Evolutionary conservation across 2,797 vertebrate species (phyloP).

Genomic region (Pangasius djambal): DNA sequence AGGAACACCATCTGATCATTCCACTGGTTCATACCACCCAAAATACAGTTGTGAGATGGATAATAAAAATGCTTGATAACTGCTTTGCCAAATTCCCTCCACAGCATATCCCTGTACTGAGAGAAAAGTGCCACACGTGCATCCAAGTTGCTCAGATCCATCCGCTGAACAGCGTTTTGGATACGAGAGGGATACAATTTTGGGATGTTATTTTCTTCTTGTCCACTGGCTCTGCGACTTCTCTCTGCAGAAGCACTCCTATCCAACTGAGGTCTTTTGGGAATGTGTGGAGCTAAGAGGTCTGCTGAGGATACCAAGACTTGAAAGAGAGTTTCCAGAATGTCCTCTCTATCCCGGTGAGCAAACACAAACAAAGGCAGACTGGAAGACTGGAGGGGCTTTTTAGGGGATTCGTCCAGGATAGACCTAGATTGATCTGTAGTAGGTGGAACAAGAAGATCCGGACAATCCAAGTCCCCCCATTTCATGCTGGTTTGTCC

Average conservation of each 20-base stretch:
- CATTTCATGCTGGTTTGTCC: slow-evolving; percentile 21
- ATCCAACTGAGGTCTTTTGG: slow-evolving; percentile 43
- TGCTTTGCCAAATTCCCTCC: slow-evolving; percentile 63
- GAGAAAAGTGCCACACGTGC: slow-evolving; percentile 61
- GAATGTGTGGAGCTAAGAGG: slow-evolving; percentile 59
- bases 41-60: slow-evolving; percentile 33
- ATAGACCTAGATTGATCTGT: background rate
- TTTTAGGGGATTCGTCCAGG: background rate
- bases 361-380: slow-evolving; percentile 55
- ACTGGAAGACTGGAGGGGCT: slow-evolving; percentile 20
- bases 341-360: slow-evolving; percentile 52
- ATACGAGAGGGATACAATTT: too few species aligned
- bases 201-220: background rate
- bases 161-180: slow-evolving; percentile 61
- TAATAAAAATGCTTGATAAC: slow-evolving; percentile 62
- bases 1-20: slow-evolving; percentile 56
- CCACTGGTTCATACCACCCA: slow-evolving; percentile 69
- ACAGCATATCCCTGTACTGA: slow-evolving; percentile 67
- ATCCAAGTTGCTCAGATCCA: slow-evolving; percentile 61
- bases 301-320: slow-evolving; percentile 67
- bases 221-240: background rate
- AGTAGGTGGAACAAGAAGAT: background rate
- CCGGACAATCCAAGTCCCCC: background rate
- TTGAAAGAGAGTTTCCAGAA: slow-evolving; percentile 65
- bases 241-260: slow-evolving; percentile 12